Evolutionary conservation across 2,797 vertebrate genomes (phyloP).

Genomic region (Enteromius anoplus): DNA sequence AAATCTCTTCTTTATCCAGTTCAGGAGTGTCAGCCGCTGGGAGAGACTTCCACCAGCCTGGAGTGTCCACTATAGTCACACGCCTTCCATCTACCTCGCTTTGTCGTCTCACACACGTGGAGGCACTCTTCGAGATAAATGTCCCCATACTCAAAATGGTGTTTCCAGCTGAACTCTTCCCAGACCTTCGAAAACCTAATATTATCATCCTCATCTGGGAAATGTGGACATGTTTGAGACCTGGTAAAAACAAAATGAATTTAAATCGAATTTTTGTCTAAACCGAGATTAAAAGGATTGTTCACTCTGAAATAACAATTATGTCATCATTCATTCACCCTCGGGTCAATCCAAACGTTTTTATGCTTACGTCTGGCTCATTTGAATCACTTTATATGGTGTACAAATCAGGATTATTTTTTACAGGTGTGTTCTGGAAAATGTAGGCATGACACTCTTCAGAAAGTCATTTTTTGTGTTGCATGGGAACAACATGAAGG

Average conservation of each 20-base stretch:
- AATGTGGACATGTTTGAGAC: constrained; percentile 17
- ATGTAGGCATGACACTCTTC: neutral
- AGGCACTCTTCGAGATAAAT: constrained; percentile 35
- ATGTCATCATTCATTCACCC: neutral
- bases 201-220: constrained; percentile 52
- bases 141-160: constrained; percentile 45
- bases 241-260: constrained; percentile 19
- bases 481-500: neutral
- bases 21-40: constrained; percentile 48
- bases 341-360: neutral
- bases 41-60: constrained; percentile 59
- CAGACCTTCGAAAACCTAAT: constrained; percentile 54
- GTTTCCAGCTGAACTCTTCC: constrained; percentile 55
- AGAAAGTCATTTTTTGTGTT: neutral
- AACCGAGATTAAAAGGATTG: neutral
- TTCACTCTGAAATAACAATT: neutral
- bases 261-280: neutral
- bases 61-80: constrained; percentile 58
- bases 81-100: constrained; percentile 48
- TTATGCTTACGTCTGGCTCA: neutral
- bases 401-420: neutral
- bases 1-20: constrained; percentile 56
- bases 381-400: neutral
- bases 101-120: constrained; percentile 44
- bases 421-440: neutral